These are phyloP conservation scores for Kuschelorhynchus macadamiae DNA, from an alignment of 2,888 invertebrate species.

Conservation along the genomic window DNA sequence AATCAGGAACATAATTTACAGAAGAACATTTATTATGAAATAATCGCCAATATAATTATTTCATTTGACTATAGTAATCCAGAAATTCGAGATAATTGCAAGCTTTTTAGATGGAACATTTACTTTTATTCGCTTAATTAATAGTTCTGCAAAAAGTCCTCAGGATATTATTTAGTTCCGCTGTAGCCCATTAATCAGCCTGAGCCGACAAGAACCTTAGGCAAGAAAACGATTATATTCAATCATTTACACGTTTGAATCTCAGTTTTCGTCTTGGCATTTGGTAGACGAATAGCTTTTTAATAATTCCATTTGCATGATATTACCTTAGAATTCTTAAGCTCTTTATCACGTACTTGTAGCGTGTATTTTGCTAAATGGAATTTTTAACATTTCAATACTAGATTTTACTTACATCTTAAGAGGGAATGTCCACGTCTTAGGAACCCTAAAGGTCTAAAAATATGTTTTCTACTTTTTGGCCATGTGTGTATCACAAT, in stretches of 20 bases:
- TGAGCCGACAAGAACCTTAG: conserved; percentile 57
- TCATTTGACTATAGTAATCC: conserved; percentile 20
- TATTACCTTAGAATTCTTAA: background rate
- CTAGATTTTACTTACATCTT: too few relatives aligned
- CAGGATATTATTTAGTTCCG: conserved; percentile 63
- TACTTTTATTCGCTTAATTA: conserved; percentile 64
- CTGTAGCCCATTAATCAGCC: conserved; percentile 63
- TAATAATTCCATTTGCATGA: conserved; percentile 6
- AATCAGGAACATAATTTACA: too few relatives aligned
- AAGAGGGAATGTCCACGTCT: too few relatives aligned
- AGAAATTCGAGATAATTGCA: conserved; percentile 26
- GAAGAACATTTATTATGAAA: too few relatives aligned
- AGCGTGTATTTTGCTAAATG: too few relatives aligned
- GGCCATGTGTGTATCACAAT: too few relatives aligned
- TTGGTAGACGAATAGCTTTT: conserved; percentile 7
- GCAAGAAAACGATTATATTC: conserved; percentile 57
- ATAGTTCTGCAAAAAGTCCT: conserved; percentile 61
- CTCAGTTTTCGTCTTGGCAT: conserved; percentile 13
- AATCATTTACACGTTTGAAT: conserved; percentile 58
- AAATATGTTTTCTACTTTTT: too few relatives aligned
- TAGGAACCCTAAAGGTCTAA: too few relatives aligned
- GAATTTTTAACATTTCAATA: too few relatives aligned
- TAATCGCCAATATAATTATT: too few relatives aligned
- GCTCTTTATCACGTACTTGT: too few relatives aligned
- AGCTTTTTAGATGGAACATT: conserved; percentile 52